Percentiles rank a stretch among this genome's conserved stretches.
Conservation (phyloP, 2,113 vertebrate species). For the Gobio gobio region DNA sequence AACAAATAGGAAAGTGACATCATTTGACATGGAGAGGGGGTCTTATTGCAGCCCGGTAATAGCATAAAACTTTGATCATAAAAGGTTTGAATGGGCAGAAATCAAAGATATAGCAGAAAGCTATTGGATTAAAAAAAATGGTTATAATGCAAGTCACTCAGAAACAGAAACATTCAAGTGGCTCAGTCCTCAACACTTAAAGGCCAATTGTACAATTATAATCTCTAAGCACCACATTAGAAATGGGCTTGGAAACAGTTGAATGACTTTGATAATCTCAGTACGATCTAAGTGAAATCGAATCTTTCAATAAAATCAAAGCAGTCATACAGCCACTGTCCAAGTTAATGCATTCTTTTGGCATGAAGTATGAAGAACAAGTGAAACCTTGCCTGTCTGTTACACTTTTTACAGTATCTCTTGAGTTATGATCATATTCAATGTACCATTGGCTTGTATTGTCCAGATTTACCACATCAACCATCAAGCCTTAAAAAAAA, state of each 20-base stretch:
- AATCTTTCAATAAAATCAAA: neutral
- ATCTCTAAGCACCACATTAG: neutral
- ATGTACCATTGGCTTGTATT: neutral
- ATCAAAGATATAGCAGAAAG: conserved; percentile 14
- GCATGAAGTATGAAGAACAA: neutral
- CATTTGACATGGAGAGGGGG: conserved; percentile 27
- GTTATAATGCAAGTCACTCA: neutral
- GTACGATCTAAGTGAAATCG: neutral
- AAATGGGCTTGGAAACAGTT: neutral
- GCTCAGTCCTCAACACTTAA: conserved; percentile 24
- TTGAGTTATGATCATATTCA: neutral
- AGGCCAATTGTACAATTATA: neutral
- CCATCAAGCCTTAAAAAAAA: too few relatives aligned
- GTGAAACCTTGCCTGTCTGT: too few relatives aligned
- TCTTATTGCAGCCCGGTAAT: conserved; percentile 15
- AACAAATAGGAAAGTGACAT: conserved; percentile 21
- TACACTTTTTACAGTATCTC: neutral
- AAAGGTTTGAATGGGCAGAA: conserved; percentile 22
- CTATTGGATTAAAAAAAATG: neutral
- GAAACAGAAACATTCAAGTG: conserved; percentile 17
- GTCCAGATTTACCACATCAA: neutral
- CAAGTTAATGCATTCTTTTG: neutral
- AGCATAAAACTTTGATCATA: conserved; percentile 33
- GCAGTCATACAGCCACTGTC: neutral
- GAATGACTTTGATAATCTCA: neutral